phyloP scores from a whole-genome alignment of 2,797 vertebrate genomes.

The Oryzias sinensis region DNA sequence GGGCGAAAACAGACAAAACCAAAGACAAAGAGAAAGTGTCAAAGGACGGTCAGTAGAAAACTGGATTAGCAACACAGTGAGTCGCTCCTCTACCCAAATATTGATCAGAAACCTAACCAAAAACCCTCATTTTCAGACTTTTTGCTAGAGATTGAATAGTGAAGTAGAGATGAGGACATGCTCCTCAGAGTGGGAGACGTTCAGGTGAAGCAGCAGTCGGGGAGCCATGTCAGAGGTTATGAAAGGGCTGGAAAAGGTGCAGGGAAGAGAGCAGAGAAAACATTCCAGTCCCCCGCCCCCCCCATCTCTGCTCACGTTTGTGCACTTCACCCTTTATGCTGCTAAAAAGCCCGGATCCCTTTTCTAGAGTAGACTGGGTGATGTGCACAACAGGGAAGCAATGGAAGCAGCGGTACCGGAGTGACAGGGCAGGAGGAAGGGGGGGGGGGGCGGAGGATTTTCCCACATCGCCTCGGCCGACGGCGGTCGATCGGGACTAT shows the following conservation, averaged over 20 bases:
- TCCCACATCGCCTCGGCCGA: constrained; percentile 27
- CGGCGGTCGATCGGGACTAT: constrained; percentile 52
- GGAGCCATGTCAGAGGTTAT: constrained; percentile 4
- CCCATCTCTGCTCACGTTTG: constrained; percentile 17
- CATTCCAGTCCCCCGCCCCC: constrained; percentile 43
- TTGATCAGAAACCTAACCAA: background rate
- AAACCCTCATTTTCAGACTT: background rate
- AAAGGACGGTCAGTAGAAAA: constrained; percentile 23
- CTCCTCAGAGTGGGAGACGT: constrained; percentile 4
- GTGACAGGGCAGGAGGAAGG: constrained; percentile 34
- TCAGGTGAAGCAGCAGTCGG: constrained; percentile 13
- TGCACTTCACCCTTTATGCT: constrained; percentile 21
- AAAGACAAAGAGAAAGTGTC: constrained; percentile 49
- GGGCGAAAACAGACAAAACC: constrained; percentile 56
- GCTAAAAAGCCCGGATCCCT: background rate
- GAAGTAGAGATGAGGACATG: constrained; percentile 10
- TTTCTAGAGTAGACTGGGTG: background rate
- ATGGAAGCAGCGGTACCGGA: constrained; percentile 53
- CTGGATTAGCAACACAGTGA: background rate
- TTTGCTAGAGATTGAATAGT: background rate
- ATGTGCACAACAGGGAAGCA: constrained; percentile 37
- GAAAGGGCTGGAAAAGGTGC: constrained; percentile 22
- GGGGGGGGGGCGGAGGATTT: constrained; percentile 31
- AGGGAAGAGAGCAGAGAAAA: constrained; percentile 36
- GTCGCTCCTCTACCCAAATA: background rate